phyloP scores from a whole-genome alignment of 1,140 invertebrate species.

The Oncopeltus fasciatus region DNA sequence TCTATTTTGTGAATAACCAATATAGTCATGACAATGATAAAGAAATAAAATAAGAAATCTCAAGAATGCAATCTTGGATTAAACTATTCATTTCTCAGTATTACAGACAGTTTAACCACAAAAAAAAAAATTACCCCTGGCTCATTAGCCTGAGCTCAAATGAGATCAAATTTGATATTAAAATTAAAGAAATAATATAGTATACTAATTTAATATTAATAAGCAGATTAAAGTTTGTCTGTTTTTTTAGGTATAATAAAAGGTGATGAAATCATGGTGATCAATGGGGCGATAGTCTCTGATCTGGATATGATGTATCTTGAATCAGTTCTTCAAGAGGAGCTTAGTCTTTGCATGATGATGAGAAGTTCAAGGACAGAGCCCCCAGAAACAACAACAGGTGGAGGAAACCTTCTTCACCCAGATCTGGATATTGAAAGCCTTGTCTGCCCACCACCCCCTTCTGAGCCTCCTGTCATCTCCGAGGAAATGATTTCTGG shows the following conservation, averaged over 20 bases:
- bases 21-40: no score
- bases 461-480: conserved; percentile 78
- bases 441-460: conserved; percentile 87
- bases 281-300: conserved; percentile 92
- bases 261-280: conserved; percentile 95
- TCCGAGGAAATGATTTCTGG: conserved; percentile 91
- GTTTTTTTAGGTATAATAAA: conserved; percentile 73
- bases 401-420: conserved; percentile 62
- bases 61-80: no score
- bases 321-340: conserved; percentile 87
- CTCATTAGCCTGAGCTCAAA: neutral
- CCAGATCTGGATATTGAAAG: conserved; percentile 91
- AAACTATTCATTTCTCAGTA: no score
- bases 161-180: neutral
- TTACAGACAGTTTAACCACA: no score
- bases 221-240: no score
- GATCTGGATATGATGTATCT: conserved; percentile 99
- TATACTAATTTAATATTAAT: neutral
- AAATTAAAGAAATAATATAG: neutral
- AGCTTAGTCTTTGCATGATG: conserved; percentile 90
- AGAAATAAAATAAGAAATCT: no score
- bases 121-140: no score
- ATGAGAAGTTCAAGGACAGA: conserved; percentile 91
- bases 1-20: no score
- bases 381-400: conserved; percentile 53